phyloP scores from a whole-genome alignment of 2,888 invertebrate genomes.

The Drosophila paramelanica region DNA sequence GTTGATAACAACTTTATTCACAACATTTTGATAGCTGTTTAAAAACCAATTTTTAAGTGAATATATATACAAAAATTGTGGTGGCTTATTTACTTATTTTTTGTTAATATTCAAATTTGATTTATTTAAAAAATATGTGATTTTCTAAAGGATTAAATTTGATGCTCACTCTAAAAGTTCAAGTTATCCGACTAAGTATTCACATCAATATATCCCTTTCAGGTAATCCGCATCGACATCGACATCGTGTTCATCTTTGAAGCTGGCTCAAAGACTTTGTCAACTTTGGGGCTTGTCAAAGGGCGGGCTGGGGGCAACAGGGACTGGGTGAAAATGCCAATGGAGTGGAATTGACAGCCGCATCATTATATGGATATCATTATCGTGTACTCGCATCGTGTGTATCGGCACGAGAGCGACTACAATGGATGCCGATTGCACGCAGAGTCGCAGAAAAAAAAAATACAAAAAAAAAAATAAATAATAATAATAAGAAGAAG shows the following conservation, averaged over 20 bases:
- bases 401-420: constrained; percentile 61
- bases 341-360: constrained; percentile 80
- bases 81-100: too few species aligned
- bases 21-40: too few species aligned
- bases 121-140: too few species aligned
- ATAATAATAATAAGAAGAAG: constrained; percentile 25
- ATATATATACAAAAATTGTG: too few species aligned
- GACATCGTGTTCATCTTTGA: constrained; percentile 11
- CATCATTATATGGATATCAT: constrained; percentile 83
- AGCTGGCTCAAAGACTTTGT: constrained; percentile 16
- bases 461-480: background rate
- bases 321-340: constrained; percentile 45
- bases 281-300: constrained; percentile 10
- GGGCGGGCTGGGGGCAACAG: constrained; percentile 2
- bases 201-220: background rate
- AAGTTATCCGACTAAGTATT: background rate
- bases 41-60: too few species aligned
- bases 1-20: background rate
- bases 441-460: constrained; percentile 27
- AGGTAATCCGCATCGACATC: constrained; percentile 36
- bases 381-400: constrained; percentile 76
- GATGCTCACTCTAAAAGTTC: too few species aligned
- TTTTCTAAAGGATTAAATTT: too few species aligned
- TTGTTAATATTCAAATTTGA: too few species aligned
- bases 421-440: constrained; percentile 57